Base-by-base conservation (phyloP, 2,797 vertebrate genomes). In the Hafferia zeledoni region DNA sequence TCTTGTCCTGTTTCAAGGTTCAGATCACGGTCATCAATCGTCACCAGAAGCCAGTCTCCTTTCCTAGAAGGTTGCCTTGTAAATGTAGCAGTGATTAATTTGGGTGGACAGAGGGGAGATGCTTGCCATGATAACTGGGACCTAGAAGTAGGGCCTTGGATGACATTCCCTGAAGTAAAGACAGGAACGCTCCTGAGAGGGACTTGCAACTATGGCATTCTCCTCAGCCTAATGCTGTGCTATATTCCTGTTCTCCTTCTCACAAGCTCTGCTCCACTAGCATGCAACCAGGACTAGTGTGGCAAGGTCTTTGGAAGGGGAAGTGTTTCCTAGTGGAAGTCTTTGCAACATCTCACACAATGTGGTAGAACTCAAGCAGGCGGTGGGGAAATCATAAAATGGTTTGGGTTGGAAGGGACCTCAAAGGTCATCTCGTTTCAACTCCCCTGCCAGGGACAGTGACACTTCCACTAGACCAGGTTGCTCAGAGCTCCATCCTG, bases 1-100 rank as follows among this genome's bases (percentile, higher is more conserved):
- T 95, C 82, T 76, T 15, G 80, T 92, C 86, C 69, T 47, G 23
- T 89, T 92, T 88, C 82, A 86, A 94, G 89, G 76, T 90, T 96
- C 94, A 96, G 53, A 86, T 65, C 69, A 69, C 0, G 1, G 82
- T 86, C 87, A 92, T 76, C 90, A 89, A 18, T 76, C 72, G 69
- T 91, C 56, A 83, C 67, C 79, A 89, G 89, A 75, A 91, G 85
- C 56, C 23, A 78, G 31, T 6, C 74, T 78, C 69, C 57, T 85
- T 65, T 81, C 65, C 76, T 78, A 30, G 24, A 69, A 43, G 2
- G 1, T 19, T 71, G 37, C 19, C 44, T 49, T 76, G 37, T 49
- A 81, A 83, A 56, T 0, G 11, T 30, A 70, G 27, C 27, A 71
- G 46, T 35, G 63, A 37, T 81, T 88, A 59, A 83, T 59, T 39